A percentile compares a stretch with the other conserved stretches of the same genome.
These are phyloP conservation scores for Beroe forskalii DNA, from an alignment of 37 sponge, comb jelly and placozoan genomes.

Conservation along the genomic window DNA sequence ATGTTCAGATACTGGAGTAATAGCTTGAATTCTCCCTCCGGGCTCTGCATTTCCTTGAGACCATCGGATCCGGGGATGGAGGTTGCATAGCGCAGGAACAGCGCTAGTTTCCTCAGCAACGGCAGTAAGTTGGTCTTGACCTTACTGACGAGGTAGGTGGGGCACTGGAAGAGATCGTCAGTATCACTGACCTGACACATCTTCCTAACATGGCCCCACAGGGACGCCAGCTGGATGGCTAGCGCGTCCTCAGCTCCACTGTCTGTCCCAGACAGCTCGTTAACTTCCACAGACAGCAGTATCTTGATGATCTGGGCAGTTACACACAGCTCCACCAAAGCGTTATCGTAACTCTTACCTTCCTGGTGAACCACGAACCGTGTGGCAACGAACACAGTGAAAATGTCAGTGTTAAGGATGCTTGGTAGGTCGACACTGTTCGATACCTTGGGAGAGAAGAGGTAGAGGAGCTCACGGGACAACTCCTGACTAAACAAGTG, in stretches of 20 bases:
- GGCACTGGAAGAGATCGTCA: conserved; percentile 28
- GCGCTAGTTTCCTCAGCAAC: conserved; percentile 7
- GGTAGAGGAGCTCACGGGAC: background rate
- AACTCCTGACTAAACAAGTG: conserved; percentile 26
- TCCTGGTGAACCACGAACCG: background rate
- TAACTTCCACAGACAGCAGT: conserved; percentile 6
- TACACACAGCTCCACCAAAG: conserved; percentile 43
- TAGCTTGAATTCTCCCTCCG: conserved; percentile 48
- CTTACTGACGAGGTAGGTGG: conserved; percentile 27
- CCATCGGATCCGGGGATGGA: background rate
- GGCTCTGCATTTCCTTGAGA: conserved; percentile 35
- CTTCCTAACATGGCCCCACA: conserved; percentile 54
- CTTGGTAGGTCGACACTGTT: conserved; percentile 17
- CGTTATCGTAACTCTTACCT: conserved; percentile 54
- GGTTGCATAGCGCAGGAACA: conserved; percentile 51
- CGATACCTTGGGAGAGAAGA: background rate
- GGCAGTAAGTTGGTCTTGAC: background rate
- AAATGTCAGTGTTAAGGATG: conserved; percentile 35
- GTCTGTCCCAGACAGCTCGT: conserved; percentile 10
- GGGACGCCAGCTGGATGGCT: conserved; percentile 12
- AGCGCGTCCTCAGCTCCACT: background rate
- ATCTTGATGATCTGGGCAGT: conserved; percentile 44
- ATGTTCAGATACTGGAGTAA: conserved; percentile 14
- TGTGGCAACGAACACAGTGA: conserved; percentile 47
- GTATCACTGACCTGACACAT: conserved; percentile 3